Percentiles rank a stretch among this genome's conserved stretches.
phyloP scores from a whole-genome alignment of 2,113 vertebrate species.

The Pelmatolapia mariae region DNA sequence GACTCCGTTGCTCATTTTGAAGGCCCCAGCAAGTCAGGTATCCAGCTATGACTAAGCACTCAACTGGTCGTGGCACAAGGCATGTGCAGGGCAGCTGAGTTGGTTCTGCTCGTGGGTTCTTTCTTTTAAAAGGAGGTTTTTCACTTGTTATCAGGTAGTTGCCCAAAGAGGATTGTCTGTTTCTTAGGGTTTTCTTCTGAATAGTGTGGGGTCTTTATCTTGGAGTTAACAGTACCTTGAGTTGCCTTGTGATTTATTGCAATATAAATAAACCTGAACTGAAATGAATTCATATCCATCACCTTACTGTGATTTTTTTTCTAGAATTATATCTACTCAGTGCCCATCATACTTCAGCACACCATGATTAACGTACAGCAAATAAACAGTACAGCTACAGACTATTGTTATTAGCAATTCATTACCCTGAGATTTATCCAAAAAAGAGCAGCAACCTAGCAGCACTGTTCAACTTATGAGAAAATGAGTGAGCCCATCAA shows the following conservation, averaged over 20 bases:
- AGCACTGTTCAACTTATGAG: background rate
- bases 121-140: background rate
- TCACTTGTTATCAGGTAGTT: background rate
- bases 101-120: background rate
- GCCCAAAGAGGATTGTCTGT: background rate
- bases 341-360: background rate
- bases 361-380: background rate
- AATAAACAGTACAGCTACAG: background rate
- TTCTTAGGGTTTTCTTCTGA: background rate
- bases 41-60: background rate
- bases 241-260: background rate
- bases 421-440: background rate
- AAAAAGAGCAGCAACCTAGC: background rate
- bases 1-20: background rate
- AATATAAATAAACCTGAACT: background rate
- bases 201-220: background rate
- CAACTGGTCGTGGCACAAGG: accelerated
- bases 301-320: background rate
- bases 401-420: background rate
- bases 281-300: background rate
- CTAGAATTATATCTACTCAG: background rate
- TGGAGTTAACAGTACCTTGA: background rate
- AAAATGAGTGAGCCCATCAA: background rate
- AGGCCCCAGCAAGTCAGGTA: background rate
- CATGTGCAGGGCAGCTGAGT: accelerated